A percentile compares a stretch with the other conserved stretches of the same genome.
These are phyloP conservation scores for Laspeyria flexula DNA, from an alignment of 2,888 invertebrate genomes.

Conservation along the genomic window DNA sequence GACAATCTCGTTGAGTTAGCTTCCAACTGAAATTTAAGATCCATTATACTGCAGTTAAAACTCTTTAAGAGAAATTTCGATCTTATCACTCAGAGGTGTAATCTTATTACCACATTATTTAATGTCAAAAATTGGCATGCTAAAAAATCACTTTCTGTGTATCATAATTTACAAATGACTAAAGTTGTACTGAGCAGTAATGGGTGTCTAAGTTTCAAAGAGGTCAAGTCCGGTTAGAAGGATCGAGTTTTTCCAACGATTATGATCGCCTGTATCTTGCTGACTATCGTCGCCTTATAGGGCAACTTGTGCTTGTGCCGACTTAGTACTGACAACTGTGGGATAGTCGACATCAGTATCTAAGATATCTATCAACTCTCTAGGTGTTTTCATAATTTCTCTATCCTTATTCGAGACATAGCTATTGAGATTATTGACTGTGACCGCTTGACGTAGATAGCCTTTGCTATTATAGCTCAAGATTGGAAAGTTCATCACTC, in stretches of 20 bases:
- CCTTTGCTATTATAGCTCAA: constrained; percentile 22
- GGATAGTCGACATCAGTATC: constrained; percentile 72
- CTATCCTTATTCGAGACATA: constrained; percentile 59
- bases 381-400: constrained; percentile 77
- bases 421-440: constrained; percentile 45
- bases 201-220: constrained; percentile 58
- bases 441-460: constrained; percentile 25
- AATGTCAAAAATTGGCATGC: constrained; percentile 20
- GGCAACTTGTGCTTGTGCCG: constrained; percentile 72
- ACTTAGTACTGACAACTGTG: constrained; percentile 80
- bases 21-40: constrained; percentile 72
- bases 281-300: constrained; percentile 73
- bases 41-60: constrained; percentile 69
- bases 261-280: constrained; percentile 70
- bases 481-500: constrained; percentile 28
- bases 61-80: constrained; percentile 51
- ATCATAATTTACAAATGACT: no score
- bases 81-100: constrained; percentile 50
- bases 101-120: constrained; percentile 36
- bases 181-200: constrained; percentile 41
- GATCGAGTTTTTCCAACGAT: constrained; percentile 78
- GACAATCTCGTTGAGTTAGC: constrained; percentile 63
- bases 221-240: constrained; percentile 80
- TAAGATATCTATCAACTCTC: constrained; percentile 71
- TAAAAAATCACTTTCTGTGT: constrained; percentile 29